Evolutionary conservation across 2,888 invertebrate genomes (phyloP).

Genomic region (Drosophila heteroneura): DNA sequence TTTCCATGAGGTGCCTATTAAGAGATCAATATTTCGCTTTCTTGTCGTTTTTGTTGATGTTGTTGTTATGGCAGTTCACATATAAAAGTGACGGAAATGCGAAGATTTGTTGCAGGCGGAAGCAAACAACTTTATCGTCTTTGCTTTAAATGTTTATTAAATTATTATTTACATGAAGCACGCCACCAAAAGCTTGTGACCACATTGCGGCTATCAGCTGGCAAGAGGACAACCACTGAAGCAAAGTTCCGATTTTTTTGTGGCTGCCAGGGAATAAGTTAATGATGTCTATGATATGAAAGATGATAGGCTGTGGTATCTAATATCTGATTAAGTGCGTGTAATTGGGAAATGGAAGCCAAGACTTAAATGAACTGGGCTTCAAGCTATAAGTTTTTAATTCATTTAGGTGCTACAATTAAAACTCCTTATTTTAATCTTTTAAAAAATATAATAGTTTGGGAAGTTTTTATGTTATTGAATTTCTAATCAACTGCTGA

Average conservation of each 20-base stretch:
- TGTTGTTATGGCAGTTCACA: slow-evolving; percentile 52
- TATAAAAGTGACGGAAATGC: slow-evolving; percentile 76
- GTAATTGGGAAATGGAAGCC: slow-evolving; percentile 8
- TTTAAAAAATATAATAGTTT: background rate
- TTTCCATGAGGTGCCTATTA: slow-evolving; percentile 61
- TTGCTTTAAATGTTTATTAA: slow-evolving; percentile 51
- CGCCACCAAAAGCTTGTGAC: slow-evolving; percentile 23
- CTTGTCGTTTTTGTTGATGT: slow-evolving; percentile 35
- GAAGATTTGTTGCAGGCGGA: slow-evolving; percentile 77
- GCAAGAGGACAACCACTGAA: slow-evolving; percentile 17
- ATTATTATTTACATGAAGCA: slow-evolving; percentile 59
- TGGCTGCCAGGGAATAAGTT: slow-evolving; percentile 15
- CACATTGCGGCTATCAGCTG: slow-evolving; percentile 18
- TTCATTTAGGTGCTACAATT: too few species aligned
- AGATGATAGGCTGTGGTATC: slow-evolving; percentile 6
- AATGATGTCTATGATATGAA: slow-evolving; percentile 13
- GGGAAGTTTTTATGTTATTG: background rate
- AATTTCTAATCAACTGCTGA: background rate
- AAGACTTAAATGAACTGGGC: background rate
- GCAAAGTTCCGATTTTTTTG: slow-evolving; percentile 33
- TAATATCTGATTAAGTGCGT: too few species aligned
- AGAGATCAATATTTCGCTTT: slow-evolving; percentile 75
- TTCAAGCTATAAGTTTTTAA: background rate
- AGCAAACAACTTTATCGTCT: slow-evolving; percentile 56
- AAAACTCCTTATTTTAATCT: fast-evolving